These are phyloP conservation scores for Eospalax fontanierii DNA, from an alignment of 2,797 vertebrate genomes.

Conservation along the genomic window DNA sequence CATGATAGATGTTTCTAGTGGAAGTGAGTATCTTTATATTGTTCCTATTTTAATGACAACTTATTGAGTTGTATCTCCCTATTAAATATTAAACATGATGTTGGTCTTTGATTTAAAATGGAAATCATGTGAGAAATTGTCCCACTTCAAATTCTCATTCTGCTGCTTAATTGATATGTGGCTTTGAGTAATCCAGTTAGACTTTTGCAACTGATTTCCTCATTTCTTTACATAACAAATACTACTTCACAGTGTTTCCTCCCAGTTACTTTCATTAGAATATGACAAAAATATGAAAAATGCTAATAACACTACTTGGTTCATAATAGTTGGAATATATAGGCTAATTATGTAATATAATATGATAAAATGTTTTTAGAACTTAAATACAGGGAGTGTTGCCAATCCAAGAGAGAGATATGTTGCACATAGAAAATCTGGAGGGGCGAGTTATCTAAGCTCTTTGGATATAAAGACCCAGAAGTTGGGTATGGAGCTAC, in stretches of 20 bases:
- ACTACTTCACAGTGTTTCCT: neutral
- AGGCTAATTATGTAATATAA: neutral
- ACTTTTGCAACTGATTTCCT: conserved; percentile 34
- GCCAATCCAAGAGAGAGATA: too few species aligned
- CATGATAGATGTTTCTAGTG: neutral
- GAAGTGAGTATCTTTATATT: conserved; percentile 24
- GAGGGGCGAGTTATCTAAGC: too few species aligned
- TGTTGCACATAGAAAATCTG: too few species aligned
- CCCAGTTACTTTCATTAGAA: conserved; percentile 57
- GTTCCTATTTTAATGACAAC: conserved; percentile 13
- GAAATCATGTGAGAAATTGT: neutral
- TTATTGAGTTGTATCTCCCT: conserved; percentile 25
- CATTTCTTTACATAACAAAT: conserved; percentile 20
- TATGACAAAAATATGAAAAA: conserved; percentile 40
- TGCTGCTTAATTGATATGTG: neutral
- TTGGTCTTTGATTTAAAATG: conserved; percentile 28
- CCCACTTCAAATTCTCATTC: neutral
- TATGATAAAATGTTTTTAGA: neutral
- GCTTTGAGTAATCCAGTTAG: neutral
- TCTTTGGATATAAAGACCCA: too few species aligned
- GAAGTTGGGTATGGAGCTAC: too few species aligned
- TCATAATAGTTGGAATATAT: neutral
- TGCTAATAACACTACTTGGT: neutral
- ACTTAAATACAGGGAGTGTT: too few species aligned
- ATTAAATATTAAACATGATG: conserved; percentile 31